Conservation (phyloP, 2,888 invertebrate genomes). For the Meganola albula region DNA sequence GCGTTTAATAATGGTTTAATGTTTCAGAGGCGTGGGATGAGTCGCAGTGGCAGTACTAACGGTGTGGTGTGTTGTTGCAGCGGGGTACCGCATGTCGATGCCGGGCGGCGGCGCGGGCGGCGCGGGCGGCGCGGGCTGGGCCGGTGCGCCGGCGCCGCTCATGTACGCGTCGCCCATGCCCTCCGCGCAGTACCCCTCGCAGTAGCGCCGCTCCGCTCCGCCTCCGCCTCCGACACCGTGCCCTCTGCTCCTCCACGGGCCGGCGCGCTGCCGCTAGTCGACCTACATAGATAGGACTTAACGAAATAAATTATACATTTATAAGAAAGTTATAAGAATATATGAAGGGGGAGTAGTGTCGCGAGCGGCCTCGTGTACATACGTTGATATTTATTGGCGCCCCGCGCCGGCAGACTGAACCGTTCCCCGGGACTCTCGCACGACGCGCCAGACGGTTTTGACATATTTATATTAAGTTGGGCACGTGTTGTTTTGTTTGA, state of each 20-base stretch:
- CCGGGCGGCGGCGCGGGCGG: slow-evolving; percentile 59
- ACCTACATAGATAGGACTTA: slow-evolving; percentile 74
- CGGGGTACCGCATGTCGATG: slow-evolving; percentile 81
- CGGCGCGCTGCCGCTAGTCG: slow-evolving; percentile 41
- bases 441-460: slow-evolving; percentile 66
- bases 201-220: slow-evolving; percentile 75
- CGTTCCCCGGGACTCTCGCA: slow-evolving; percentile 40
- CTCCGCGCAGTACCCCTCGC: slow-evolving; percentile 89
- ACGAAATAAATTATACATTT: slow-evolving; percentile 76
- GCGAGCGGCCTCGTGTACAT: slow-evolving; percentile 71
- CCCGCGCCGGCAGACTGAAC: slow-evolving; percentile 60
- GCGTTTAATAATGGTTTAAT: no score
- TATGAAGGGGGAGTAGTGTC: slow-evolving; percentile 50
- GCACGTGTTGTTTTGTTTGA: slow-evolving; percentile 76
- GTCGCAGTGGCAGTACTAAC: no score
- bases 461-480: slow-evolving; percentile 73
- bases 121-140: slow-evolving; percentile 60
- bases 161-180: slow-evolving; percentile 91
- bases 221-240: slow-evolving; percentile 13
- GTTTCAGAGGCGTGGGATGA: no score
- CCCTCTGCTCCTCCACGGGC: slow-evolving; percentile 14
- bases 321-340: slow-evolving; percentile 60
- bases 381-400: slow-evolving; percentile 74
- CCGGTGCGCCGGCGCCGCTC: slow-evolving; percentile 79
- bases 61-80: slow-evolving; percentile 36